These are phyloP conservation scores for Octopus bimaculoides DNA, from an alignment of 1,140 invertebrate species.

Conservation along the genomic window DNA sequence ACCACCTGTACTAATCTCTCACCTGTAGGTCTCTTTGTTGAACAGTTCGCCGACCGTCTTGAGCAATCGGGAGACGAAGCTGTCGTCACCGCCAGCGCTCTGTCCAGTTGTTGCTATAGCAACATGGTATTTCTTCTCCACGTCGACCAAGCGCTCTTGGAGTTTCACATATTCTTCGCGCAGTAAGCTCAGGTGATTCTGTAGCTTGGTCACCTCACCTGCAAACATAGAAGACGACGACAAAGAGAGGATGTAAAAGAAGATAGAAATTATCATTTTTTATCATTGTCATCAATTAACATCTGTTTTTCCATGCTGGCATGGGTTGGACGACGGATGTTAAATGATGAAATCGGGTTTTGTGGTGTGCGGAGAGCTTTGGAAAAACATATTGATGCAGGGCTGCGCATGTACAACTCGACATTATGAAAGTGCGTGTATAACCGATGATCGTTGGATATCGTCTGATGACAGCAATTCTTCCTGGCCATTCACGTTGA, in stretches of 20 bases:
- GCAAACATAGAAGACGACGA: neutral
- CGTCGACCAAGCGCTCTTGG: slow-evolving; percentile 75
- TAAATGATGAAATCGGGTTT: accelerated
- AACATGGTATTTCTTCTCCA: slow-evolving; percentile 80
- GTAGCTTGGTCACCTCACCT: slow-evolving; percentile 66
- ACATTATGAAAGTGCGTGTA: too few species aligned
- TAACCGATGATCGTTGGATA: too few species aligned
- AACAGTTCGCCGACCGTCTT: slow-evolving; percentile 78
- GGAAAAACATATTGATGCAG: too few species aligned
- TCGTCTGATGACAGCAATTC: too few species aligned
- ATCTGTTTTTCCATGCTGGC: too few species aligned
- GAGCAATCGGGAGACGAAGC: slow-evolving; percentile 78
- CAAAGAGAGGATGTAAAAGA: neutral
- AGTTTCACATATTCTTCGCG: slow-evolving; percentile 90
- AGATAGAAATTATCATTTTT: neutral
- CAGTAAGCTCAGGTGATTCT: slow-evolving; percentile 80
- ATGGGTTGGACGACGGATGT: too few species aligned
- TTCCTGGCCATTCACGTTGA: too few species aligned
- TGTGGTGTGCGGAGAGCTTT: too few species aligned
- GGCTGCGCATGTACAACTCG: accelerated
- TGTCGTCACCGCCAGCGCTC: slow-evolving; percentile 56
- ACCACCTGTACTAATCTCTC: slow-evolving; percentile 11
- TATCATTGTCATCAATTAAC: too few species aligned
- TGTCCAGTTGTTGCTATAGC: slow-evolving; percentile 65
- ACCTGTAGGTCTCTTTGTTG: slow-evolving; percentile 74